Percentiles rank a stretch among this genome's conserved stretches.
phyloP scores from a whole-genome alignment of 2,113 vertebrate genomes.

The Trochalopteron elliotii region DNA sequence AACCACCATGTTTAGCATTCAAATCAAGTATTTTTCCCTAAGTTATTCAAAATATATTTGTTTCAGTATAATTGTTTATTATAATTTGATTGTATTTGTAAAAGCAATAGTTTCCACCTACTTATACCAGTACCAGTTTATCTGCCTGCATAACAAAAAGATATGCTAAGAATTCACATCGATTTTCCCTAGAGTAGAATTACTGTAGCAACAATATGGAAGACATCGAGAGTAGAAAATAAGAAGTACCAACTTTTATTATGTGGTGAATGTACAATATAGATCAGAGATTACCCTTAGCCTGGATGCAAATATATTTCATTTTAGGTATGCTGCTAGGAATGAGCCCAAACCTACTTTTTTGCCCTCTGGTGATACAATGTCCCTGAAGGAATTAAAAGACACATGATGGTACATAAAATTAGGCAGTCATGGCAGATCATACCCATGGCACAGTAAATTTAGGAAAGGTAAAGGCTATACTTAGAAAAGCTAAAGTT shows the following conservation, averaged over 20 bases:
- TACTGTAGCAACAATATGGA: not conserved
- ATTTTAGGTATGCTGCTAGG: not conserved
- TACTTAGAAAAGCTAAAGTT: not conserved
- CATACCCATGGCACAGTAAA: not conserved
- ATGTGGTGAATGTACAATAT: not conserved
- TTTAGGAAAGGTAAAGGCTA: not conserved
- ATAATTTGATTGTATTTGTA: not conserved
- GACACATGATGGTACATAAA: not conserved
- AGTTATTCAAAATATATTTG: not conserved
- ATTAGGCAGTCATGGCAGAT: not conserved
- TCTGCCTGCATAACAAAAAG: not conserved
- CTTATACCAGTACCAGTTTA: not conserved
- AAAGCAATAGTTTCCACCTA: not conserved
- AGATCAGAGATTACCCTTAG: not conserved
- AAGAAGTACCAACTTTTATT: not conserved
- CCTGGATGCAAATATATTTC: not conserved
- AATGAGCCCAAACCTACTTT: not conserved
- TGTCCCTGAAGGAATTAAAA: not conserved
- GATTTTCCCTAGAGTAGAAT: not conserved
- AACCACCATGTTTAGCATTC: not conserved
- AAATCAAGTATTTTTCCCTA: not conserved
- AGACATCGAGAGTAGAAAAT: not conserved
- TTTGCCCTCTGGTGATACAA: not conserved
- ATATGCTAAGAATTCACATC: not conserved
- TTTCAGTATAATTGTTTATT: not conserved